These are phyloP conservation scores for Bostrychus sinensis DNA, from an alignment of 2,113 vertebrate species.

Conservation along the genomic window DNA sequence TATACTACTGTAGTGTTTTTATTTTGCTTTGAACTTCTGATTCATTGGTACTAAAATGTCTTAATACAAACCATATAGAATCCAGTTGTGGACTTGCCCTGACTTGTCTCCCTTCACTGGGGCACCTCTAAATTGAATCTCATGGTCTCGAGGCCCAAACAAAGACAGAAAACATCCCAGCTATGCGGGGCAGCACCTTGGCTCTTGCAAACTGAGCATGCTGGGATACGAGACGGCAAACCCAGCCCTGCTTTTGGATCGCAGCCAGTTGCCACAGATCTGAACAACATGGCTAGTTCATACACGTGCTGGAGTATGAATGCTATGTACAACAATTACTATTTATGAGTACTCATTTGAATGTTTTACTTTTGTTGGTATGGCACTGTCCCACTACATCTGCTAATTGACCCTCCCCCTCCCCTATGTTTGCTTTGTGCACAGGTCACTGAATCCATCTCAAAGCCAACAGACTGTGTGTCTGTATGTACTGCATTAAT, in stretches of 20 bases:
- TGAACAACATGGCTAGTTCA: slow-evolving; percentile 49
- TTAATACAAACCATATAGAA: neutral
- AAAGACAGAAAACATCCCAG: slow-evolving; percentile 71
- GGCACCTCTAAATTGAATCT: slow-evolving; percentile 44
- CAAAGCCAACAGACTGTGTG: slow-evolving; percentile 13
- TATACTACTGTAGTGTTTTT: neutral
- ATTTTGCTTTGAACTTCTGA: neutral
- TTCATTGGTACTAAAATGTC: neutral
- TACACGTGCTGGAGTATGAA: slow-evolving; percentile 48
- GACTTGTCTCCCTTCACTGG: slow-evolving; percentile 43
- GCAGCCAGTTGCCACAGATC: slow-evolving; percentile 55
- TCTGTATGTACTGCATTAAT: slow-evolving; percentile 16
- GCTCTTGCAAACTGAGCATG: slow-evolving; percentile 44
- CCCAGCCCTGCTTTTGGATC: slow-evolving; percentile 52
- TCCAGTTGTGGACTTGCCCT: slow-evolving; percentile 46
- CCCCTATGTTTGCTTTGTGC: slow-evolving; percentile 42
- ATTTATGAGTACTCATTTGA: slow-evolving; percentile 15
- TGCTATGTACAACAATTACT: slow-evolving; percentile 49
- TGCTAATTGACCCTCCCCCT: slow-evolving; percentile 26
- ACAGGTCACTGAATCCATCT: slow-evolving; percentile 58
- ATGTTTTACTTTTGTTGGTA: slow-evolving; percentile 15
- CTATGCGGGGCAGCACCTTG: slow-evolving; percentile 71
- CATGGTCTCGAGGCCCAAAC: slow-evolving; percentile 42
- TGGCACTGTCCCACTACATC: neutral
- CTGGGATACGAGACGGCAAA: slow-evolving; percentile 49